phyloP scores from a whole-genome alignment of 2,797 vertebrate species.

The Pogonophryne albipinna region DNA sequence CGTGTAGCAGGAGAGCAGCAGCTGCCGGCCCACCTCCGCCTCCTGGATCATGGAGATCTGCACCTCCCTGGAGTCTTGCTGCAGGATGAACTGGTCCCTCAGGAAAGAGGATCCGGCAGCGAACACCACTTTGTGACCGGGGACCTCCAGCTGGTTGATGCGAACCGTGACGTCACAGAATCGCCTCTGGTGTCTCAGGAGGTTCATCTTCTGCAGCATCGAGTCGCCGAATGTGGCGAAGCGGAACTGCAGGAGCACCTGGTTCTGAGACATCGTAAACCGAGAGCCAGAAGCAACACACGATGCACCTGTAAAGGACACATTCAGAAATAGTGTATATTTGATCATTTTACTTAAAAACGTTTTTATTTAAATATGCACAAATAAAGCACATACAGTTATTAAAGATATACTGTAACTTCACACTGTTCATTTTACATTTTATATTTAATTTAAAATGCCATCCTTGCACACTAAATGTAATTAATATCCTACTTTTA shows the following conservation, averaged over 20 bases:
- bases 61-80: slow-evolving; percentile 93
- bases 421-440: no score
- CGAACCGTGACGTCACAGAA: slow-evolving; percentile 97
- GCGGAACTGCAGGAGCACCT: slow-evolving; percentile 95
- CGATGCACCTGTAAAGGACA: slow-evolving; percentile 43
- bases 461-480: no score
- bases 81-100: slow-evolving; percentile 96
- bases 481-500: no score
- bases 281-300: slow-evolving; percentile 26
- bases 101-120: slow-evolving; percentile 98
- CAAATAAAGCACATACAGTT: no score
- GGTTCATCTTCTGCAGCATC: slow-evolving; percentile 97
- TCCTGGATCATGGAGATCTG: slow-evolving; percentile 96
- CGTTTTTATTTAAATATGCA: no score
- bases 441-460: no score
- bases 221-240: slow-evolving; percentile 96
- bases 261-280: slow-evolving; percentile 91
- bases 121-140: slow-evolving; percentile 97
- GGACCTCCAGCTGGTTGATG: slow-evolving; percentile 95
- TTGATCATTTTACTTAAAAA: no score
- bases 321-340: not conserved
- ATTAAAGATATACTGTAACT: no score
- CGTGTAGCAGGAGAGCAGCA: slow-evolving; percentile 96
- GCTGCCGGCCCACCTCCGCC: slow-evolving; percentile 92
- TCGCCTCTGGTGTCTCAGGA: slow-evolving; percentile 92